Evolutionary conservation across 1,140 invertebrate species (phyloP), one percentile per base, ranked within the genome.

Genomic region (Wiebesia pumilae): DNA sequence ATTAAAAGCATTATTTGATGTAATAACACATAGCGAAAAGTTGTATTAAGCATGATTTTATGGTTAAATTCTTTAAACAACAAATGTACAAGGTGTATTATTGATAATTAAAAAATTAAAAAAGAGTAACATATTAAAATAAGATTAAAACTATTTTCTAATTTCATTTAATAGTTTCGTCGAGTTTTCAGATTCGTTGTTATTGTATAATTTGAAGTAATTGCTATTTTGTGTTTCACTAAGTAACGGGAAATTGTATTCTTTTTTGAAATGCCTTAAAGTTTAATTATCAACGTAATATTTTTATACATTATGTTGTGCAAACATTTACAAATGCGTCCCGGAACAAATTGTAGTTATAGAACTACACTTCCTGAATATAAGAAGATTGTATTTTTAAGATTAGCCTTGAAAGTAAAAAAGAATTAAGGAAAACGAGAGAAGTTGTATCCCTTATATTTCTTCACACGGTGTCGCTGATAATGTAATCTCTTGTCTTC

Each of bases 381-480:
- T 86, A 79, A 86, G 73, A 83, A 86, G 81, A 86, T 86, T 33
- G 38, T 43, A 83, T 65, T 83, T 73, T 77, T 35, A 54, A 86
- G 85, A 83, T 83, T 67, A 86, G 67, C 73, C 14, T 24, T 24
- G 33, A 51, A 81, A 62, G 83, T 51, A 79, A 80, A 81, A 43
- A 51, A 54, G 19, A 79, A 58, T n/a, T 33, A 33, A 51, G 43
- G n/a, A 62, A 81, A 51, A 43, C 40, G 33, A 81, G 38, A 81
- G 35, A 83, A 87, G 73, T 79, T 83, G 75, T 83, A 80, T 87
- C 85, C 65, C 58, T 83, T 78, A 83, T 79, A 80, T 83, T 65
- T 83, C 58, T 87, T 27, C 58, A 9, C 38, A 14, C 75, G 51
- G 35, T 58, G 73, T 87, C 30, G 47, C 79, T 87, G 85, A 87